Evolutionary conservation across 2,888 invertebrate species (phyloP).

Genomic region (Pardosa pseudoannulata): DNA sequence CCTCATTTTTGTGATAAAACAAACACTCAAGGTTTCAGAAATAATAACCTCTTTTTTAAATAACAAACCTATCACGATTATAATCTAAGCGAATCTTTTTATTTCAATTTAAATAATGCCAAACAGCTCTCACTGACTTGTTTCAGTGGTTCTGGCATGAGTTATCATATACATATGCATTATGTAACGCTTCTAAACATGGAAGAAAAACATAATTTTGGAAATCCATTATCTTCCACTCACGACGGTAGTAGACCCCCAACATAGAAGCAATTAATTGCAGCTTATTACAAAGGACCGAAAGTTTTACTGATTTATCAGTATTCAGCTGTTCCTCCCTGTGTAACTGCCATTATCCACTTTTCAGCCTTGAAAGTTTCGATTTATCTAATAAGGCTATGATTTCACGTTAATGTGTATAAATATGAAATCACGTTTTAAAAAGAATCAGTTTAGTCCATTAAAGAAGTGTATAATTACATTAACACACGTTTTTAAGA

Average conservation of each 20-base stretch:
- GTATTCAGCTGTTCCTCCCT: neutral
- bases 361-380: neutral
- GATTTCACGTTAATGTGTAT: neutral
- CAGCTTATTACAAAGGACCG: neutral
- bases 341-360: neutral
- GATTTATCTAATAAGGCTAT: neutral
- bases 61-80: too few relatives aligned
- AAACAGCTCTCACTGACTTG: too few relatives aligned
- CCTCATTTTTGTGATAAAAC: too few relatives aligned
- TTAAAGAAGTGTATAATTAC: neutral
- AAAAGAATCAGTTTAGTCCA: neutral
- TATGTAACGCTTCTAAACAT: too few relatives aligned
- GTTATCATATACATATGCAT: too few relatives aligned
- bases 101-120: too few relatives aligned
- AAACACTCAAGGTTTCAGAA: too few relatives aligned
- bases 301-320: neutral
- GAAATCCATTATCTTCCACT: neutral
- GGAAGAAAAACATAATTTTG: neutral
- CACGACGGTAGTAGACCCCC: neutral
- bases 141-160: too few relatives aligned
- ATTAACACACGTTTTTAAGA: neutral
- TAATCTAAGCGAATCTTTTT: too few relatives aligned
- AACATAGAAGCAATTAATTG: neutral
- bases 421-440: conserved; percentile 1
- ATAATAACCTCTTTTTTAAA: too few relatives aligned